Base-by-base conservation (phyloP, 53 echinoderm and acorn worm species). In the Paracentrotus lividus region DNA sequence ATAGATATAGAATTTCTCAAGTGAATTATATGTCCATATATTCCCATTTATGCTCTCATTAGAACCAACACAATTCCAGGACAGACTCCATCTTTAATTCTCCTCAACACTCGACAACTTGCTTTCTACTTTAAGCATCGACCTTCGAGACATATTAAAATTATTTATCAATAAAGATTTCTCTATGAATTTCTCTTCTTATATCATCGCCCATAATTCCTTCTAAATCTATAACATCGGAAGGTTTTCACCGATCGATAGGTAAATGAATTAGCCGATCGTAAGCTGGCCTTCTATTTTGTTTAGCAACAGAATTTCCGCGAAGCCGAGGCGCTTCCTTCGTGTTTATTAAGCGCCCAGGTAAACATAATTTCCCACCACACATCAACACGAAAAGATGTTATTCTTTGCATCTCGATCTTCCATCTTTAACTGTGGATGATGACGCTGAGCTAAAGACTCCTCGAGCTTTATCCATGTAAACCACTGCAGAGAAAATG, bases 301-400 rank as follows among this genome's bases (percentile, higher is more conserved):
- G 89, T 89, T 64, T 59, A 42, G 66, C 89, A 89, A 89, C 89
- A 86, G 86, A 86, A 56, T 86, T 86, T 86, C 86, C 14, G 86
- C 86, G 86, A 86, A 56, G 86, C 16, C 34, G 36, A 86, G 86
- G 86, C 86, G 86, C 86, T 86, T 86, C 34, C n/a, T 2, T 24
- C 53, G 53, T 55, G 86, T 86, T 86, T 86, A 81, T 81, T 44
- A 81, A 81, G 24, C 81, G 81, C 0, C 45, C 81, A 87, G 87
- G 87, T 87, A 87, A 87, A 57, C 87, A 87, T 57, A 87, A 87
- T 87, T 87, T 87, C 10, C 57, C 87, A 6, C 34, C 26, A 34
- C 87, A 87, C 34, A 57, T 87, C 87, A 87, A 87, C 87, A 33
- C 57, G 5, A 38, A 33, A 87, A 87, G 54, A 47, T 81, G 87